These are phyloP conservation scores for Phylloscopus trochiloides DNA, from an alignment of 2,113 vertebrate genomes.

Conservation along the genomic window DNA sequence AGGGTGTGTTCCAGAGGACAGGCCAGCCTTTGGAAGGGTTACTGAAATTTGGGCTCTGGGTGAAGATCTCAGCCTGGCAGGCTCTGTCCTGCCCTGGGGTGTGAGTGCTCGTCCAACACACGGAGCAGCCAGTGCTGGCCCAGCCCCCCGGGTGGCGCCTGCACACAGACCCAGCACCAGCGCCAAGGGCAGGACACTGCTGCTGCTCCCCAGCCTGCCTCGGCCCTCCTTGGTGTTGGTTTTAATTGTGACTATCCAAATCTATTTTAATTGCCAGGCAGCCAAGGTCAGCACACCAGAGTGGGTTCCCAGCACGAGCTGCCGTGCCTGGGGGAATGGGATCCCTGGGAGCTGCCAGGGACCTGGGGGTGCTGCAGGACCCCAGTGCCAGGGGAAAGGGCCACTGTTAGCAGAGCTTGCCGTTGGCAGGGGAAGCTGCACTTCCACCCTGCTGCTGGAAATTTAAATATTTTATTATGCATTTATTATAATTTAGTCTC, in stretches of 20 bases:
- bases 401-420: not conserved
- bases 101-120: fast-evolving
- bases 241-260: not conserved
- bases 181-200: fast-evolving
- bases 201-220: not conserved
- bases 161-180: fast-evolving
- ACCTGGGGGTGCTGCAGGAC: not conserved
- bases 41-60: not conserved
- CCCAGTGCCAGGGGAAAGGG: not conserved
- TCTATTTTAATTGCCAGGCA: not conserved
- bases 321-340: fast-evolving
- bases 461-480: not conserved
- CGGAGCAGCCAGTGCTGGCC: not conserved
- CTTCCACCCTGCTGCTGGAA: not conserved
- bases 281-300: not conserved
- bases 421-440: fast-evolving
- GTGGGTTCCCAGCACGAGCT: fast-evolving
- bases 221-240: not conserved
- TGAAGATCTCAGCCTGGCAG: not conserved
- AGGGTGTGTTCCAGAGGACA: fast-evolving
- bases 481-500: constrained; percentile 6
- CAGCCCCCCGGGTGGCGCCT: fast-evolving
- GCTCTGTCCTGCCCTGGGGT: not conserved
- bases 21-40: not conserved
- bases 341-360: not conserved